A percentile compares a stretch with the other conserved stretches of the same genome.
Evolutionary conservation across 64 coral and sea anemone genomes (phyloP).

Genomic region (Porites lutea): DNA sequence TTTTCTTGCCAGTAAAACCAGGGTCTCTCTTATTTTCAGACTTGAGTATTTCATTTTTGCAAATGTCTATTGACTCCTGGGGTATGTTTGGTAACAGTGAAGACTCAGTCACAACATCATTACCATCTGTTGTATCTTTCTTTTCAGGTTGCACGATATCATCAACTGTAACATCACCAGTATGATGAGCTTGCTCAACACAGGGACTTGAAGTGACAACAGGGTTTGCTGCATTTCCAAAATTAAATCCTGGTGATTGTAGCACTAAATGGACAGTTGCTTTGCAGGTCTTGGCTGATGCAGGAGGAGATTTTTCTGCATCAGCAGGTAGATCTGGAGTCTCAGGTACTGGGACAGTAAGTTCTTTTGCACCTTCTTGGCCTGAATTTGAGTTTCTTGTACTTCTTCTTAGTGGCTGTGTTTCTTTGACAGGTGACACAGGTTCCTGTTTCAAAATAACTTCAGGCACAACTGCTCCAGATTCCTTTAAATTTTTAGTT

Average conservation of each 20-base stretch:
- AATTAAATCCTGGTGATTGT: constrained; percentile 39
- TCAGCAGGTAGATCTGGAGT: constrained; percentile 27
- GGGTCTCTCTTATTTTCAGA: constrained; percentile 2
- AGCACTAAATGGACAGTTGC: constrained; percentile 54
- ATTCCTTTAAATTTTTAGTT: neutral
- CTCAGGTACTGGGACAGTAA: constrained; percentile 50
- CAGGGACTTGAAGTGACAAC: constrained; percentile 4
- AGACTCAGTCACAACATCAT: neutral
- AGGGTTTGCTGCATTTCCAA: neutral
- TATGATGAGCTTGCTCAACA: constrained; percentile 17
- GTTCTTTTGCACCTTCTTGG: constrained; percentile 31
- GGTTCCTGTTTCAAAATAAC: constrained; percentile 26
- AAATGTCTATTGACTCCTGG: neutral
- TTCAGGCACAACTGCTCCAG: neutral
- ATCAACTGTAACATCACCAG: neutral
- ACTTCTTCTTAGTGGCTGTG: neutral
- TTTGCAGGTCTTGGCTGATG: constrained; percentile 31
- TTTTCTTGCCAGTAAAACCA: neutral
- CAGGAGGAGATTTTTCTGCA: neutral
- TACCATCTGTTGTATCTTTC: neutral
- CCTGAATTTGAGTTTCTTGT: constrained; percentile 45
- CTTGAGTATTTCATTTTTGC: neutral
- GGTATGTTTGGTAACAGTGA: neutral
- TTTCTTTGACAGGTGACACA: constrained; percentile 13
- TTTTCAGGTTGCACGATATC: neutral